Base-by-base conservation (phyloP, 2,888 invertebrate genomes). In the Lycophotia porphyrea region DNA sequence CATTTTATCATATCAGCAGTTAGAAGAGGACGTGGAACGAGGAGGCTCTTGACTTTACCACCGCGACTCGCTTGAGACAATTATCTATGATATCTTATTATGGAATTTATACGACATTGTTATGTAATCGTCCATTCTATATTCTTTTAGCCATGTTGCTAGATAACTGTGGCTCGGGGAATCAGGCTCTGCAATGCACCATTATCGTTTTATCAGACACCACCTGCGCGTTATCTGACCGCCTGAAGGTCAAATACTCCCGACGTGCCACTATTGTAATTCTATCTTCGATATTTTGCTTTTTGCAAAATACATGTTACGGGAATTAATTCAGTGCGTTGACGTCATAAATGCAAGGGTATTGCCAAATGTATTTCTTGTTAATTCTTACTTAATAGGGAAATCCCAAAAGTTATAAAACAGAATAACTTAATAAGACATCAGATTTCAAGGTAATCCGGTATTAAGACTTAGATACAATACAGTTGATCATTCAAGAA, bases 191-290 rank as follows among this genome's bases (percentile, higher is more conserved):
- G 91, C 91, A 91, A 84, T 92, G 91, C 90, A 90, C 80, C 88
- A 89, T 92, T 93, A 93, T 92, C 91, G 88, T 86, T 87, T 92
- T 94, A 94, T 94, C 94, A 93, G 89, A 81, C 89, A 90, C 84
- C 88, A 90, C 88, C 87, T 88, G 82, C 85, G 76, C 78, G 90
- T 91, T 94, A 94, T 93, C 93, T 91, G 58, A 74, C 83, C 80
- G 84, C 87, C 81, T 91, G 93, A 94, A 94, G 94, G 94, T 93
- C 93, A 90, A 78, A 78, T 78, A 76, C 79, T 86, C 86, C 85
- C 79, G 85, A 74, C 82, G 74, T 88, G 42, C 58, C 34, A 88
- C 34, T 34, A 69, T 89, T 85, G 85, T 87, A 85, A 78, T 79
- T 74, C 72, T 83, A 84, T 76, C 76, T 81, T 83, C 76, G 71